phyloP scores from a whole-genome alignment of 1,140 invertebrate species.

The Procambarus virginalis region DNA sequence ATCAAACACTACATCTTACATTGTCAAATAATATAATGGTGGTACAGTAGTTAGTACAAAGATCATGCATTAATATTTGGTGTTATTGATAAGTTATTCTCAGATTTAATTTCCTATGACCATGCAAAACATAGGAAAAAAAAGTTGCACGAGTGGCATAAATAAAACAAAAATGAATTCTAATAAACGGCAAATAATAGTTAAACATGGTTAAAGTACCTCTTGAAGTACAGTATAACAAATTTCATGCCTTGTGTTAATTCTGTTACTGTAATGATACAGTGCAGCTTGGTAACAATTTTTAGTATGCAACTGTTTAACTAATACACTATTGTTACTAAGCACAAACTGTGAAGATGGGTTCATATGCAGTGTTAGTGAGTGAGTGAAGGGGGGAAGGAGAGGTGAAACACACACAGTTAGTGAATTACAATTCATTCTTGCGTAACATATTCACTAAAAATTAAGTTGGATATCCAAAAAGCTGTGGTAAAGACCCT shows the following conservation, averaged over 20 bases:
- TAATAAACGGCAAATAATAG: no score
- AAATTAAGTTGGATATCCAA: neutral
- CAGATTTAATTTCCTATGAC: no score
- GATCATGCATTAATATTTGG: neutral
- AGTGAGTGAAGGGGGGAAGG: neutral
- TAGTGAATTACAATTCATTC: conserved; percentile 11
- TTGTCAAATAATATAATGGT: neutral
- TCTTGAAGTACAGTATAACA: no score
- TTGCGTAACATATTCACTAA: neutral
- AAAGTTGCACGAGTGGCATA: no score
- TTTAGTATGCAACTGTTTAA: neutral
- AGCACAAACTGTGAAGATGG: neutral
- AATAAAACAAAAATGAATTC: no score
- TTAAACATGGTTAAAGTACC: no score
- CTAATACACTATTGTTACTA: neutral
- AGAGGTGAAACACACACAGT: neutral
- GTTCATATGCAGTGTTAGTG: conserved; percentile 16
- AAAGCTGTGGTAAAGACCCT: conserved; percentile 8
- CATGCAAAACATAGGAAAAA: no score
- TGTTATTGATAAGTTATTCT: no score
- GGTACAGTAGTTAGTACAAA: neutral
- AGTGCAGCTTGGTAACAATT: neutral
- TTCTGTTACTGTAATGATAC: neutral
- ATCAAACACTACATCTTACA: neutral
- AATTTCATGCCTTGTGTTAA: neutral